phyloP scores from a whole-genome alignment of 2,888 invertebrate species.

The Metellina segmentata region DNA sequence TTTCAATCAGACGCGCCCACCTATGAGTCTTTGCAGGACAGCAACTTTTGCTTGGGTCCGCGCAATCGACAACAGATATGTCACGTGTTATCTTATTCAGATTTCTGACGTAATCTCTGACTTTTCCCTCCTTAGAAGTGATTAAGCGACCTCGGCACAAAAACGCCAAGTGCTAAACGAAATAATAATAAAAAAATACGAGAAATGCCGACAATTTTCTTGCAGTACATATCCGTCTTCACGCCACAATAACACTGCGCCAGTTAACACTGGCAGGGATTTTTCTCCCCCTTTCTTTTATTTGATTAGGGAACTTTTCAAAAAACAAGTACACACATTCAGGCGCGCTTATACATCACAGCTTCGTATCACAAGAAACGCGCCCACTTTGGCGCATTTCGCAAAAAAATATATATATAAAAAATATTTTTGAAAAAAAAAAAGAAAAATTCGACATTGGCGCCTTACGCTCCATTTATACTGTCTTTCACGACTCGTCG shows the following conservation, averaged over 20 bases:
- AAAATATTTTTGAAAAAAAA: background rate
- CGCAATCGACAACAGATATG: too few relatives aligned
- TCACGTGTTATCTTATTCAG: too few relatives aligned
- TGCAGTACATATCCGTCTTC: background rate
- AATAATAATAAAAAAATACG: too few relatives aligned
- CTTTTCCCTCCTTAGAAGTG: background rate
- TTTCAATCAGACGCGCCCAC: too few relatives aligned
- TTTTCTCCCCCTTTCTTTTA: constrained; percentile 37
- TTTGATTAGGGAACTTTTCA: constrained; percentile 54
- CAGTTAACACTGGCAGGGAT: constrained; percentile 14
- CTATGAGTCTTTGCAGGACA: too few relatives aligned
- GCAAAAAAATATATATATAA: constrained; percentile 54
- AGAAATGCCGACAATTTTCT: constrained; percentile 12
- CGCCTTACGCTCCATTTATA: constrained; percentile 71
- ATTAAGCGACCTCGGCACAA: background rate
- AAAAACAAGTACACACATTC: background rate
- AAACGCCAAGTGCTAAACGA: background rate
- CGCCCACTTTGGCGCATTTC: constrained; percentile 32
- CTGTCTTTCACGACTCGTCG: constrained; percentile 55
- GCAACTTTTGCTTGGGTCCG: too few relatives aligned
- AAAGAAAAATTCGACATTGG: constrained; percentile 31
- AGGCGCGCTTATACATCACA: background rate
- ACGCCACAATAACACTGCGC: constrained; percentile 23
- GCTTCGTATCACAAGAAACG: constrained; percentile 6
- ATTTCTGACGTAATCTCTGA: too few relatives aligned